A percentile compares a stretch with the other conserved stretches of the same genome.
Conservation (phyloP, 2,888 invertebrate genomes). For the Aradus depressus region DNA sequence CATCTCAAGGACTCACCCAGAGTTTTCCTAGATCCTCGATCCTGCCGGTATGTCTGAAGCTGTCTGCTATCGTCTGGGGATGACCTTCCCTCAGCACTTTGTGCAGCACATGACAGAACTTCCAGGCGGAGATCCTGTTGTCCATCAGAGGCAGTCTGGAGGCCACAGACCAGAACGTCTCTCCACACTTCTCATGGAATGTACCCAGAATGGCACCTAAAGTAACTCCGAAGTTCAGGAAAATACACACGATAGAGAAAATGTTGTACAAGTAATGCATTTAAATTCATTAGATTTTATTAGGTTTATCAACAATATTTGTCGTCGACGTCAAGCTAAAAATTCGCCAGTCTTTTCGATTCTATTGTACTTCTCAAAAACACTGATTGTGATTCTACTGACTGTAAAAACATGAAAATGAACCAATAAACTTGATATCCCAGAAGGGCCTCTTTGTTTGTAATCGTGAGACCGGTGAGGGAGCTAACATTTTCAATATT, state of each 20-base stretch:
- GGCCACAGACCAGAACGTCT: conserved; percentile 76
- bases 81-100: conserved; percentile 93
- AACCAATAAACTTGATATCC: too few species aligned
- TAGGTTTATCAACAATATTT: background rate
- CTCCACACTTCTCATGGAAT: conserved; percentile 81
- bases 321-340: too few species aligned
- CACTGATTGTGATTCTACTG: too few species aligned
- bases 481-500: too few species aligned
- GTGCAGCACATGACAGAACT: conserved; percentile 95
- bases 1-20: conserved; percentile 59
- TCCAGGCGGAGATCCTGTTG: conserved; percentile 95
- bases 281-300: background rate
- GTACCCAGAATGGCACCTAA: conserved; percentile 84
- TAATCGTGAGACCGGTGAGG: too few species aligned
- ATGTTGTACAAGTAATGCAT: background rate
- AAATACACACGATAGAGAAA: background rate
- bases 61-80: conserved; percentile 71
- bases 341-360: too few species aligned
- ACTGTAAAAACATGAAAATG: too few species aligned
- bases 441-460: too few species aligned
- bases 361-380: too few species aligned
- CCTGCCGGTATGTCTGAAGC: conserved; percentile 65
- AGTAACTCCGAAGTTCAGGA: background rate
- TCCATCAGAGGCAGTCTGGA: conserved; percentile 71
- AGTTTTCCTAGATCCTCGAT: conserved; percentile 80